Evolutionary conservation across 1,140 invertebrate species (phyloP), one percentile per base, ranked within the genome.

Genomic region (Frieseomelitta varia): DNA sequence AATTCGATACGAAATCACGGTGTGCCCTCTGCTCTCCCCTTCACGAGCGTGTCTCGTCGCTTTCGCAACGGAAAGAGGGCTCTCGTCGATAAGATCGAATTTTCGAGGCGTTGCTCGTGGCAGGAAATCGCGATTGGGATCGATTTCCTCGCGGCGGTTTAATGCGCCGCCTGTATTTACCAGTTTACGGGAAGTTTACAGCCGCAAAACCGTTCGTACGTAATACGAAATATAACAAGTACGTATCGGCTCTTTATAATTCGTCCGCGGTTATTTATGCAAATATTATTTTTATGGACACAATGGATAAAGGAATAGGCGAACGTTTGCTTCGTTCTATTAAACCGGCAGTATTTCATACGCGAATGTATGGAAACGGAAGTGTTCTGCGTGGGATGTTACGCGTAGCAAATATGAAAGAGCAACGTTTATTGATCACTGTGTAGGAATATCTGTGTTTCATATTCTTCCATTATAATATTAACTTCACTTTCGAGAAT

Each of bases 131-230:
- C 17, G 4, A 67, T 21, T 11, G 17, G 11, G 51, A 79, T 39
- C 77, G 82, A 30, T 72, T 79, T 56, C 56, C n/a, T 65, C 73
- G n/a, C 39, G 51, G 39, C 27, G 58, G 58, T 83, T 74, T 17
- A 73, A 77, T n/a, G 39, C n/a, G 47, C 2, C 56, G 21, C 30
- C 39, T 69, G 21, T 61, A 73, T 61, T 12, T n/a, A 12, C 24
- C 11, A 14, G 1, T 24, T 12, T 61, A 24, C n/a, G 3, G 58
- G 24, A 61, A 61, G 58, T n/a, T 61, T 24, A n/a, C 24, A n/a
- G 14, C 0, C 1, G 24, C 58, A n/a, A 4, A 61, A 11, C 12
- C 12, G n/a, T 61, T 61, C 24, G 11, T 12, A n/a, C 11, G 58
- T 24, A 12, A 61, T 2, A 61, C 24, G 3, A 47, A 47, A 6